These are phyloP conservation scores for Caenorhabditis macrosperma DNA, from an alignment of 2,888 invertebrate species.

Conservation along the genomic window DNA sequence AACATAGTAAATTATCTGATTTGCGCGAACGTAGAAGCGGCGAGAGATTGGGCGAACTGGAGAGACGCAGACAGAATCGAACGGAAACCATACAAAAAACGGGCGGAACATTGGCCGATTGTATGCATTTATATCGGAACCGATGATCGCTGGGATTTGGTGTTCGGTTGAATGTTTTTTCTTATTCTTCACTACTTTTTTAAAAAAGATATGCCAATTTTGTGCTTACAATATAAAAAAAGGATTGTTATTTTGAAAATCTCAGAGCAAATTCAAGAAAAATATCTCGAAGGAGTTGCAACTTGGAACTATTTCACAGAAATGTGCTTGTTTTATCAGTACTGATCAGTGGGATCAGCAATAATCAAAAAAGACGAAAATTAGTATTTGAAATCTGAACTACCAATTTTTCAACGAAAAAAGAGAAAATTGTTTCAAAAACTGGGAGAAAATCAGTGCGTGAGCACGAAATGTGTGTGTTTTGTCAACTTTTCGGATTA, in stretches of 20 bases:
- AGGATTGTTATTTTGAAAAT: too few relatives aligned
- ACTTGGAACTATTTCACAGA: too few relatives aligned
- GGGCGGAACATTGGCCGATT: background rate
- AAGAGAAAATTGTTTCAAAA: background rate
- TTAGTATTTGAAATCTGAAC: too few relatives aligned
- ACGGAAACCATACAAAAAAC: conserved; percentile 29
- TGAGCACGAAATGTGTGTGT: conserved; percentile 1
- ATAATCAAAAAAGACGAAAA: too few relatives aligned
- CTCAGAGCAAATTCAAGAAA: too few relatives aligned
- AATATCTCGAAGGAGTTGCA: too few relatives aligned
- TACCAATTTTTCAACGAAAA: too few relatives aligned
- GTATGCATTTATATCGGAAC: background rate
- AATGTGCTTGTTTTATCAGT: too few relatives aligned
- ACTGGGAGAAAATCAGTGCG: background rate
- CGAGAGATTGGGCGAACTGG: background rate
- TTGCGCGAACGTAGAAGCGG: background rate
- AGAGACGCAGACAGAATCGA: conserved; percentile 22
- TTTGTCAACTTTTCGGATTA: conserved; percentile 44
- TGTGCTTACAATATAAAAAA: too few relatives aligned
- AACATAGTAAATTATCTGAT: conserved; percentile 44
- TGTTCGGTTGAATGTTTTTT: background rate
- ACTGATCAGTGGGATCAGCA: too few relatives aligned
- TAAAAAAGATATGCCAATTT: too few relatives aligned
- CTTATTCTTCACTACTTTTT: too few relatives aligned
- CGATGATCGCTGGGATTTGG: background rate